Percentiles rank a stretch among this genome's conserved stretches.
Evolutionary conservation across 2,113 vertebrate species (phyloP).

Genomic region (Alligator mississippiensis): DNA sequence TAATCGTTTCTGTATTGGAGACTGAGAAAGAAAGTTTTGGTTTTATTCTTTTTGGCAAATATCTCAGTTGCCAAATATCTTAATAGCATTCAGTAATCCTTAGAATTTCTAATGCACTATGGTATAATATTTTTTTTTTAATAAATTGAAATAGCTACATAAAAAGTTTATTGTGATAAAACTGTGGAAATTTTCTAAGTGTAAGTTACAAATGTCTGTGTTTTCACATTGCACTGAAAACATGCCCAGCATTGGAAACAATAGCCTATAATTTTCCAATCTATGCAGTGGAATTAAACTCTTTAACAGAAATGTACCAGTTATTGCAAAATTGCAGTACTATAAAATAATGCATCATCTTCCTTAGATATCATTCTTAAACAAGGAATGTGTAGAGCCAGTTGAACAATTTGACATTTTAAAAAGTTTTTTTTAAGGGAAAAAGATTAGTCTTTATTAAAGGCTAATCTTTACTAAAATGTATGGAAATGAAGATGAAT

Average conservation of each 20-base stretch:
- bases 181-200: background rate
- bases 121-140: background rate
- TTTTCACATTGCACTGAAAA: background rate
- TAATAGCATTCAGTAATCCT: background rate
- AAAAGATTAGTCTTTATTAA: too few relatives aligned
- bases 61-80: background rate
- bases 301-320: background rate
- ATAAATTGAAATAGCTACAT: background rate
- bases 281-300: background rate
- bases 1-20: background rate
- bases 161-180: background rate
- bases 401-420: too few relatives aligned
- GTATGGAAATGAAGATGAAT: too few relatives aligned
- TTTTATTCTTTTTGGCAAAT: background rate
- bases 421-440: background rate
- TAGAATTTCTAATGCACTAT: background rate
- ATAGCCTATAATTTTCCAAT: background rate
- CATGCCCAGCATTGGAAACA: background rate
- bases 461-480: too few relatives aligned
- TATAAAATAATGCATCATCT: background rate
- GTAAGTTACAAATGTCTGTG: background rate
- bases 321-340: background rate
- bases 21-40: background rate
- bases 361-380: too few relatives aligned
- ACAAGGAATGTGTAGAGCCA: too few relatives aligned